Evolutionary conservation across 2,888 invertebrate genomes (phyloP), one percentile per base, ranked within the genome.

Genomic region (Chironomus tentans): DNA sequence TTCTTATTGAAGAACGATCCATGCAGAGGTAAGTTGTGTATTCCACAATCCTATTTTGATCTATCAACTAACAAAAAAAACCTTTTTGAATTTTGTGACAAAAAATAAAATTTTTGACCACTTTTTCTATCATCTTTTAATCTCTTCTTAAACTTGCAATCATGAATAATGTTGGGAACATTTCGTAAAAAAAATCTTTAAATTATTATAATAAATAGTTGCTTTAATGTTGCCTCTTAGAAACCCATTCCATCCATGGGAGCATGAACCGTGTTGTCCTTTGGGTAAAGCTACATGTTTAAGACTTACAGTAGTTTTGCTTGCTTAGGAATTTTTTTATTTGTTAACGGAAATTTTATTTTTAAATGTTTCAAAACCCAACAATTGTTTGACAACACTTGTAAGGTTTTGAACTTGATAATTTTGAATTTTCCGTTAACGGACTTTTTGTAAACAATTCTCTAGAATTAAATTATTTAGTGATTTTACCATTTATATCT

Each of bases 1-100:
- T 99, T 99, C 90, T 90, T 99, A 76, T 89, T 97, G 80, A 99
- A 99, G 87, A 99, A 99, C 84, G 99, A 99, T 87, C 99, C 99
- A 61, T 99, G 99, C 88, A 87, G 99, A 93, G 98, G 98, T 98
- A 92, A 87, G 50, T 56, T 56, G 15, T 56, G 50, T 38, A 7
- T 2, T 38, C 38, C 10, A 10, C 28, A 70, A 68, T 77, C 73
- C 21, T 61, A n/a, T 48, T 38, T 13, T 28, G 4, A 65, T 15
- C 38, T 4, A 76, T 70, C 68, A 71, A 76, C 70, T 65, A 18
- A 65, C 21, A 2, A 65, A 65, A 65, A 65, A 65, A 4, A 13
- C 5, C n/a, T 22, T 48, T 72, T 21, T 13, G 24, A 70, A 22
- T 38, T 74, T 65, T 70, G 74, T 28, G 28, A 28, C 65, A 28